Base-by-base conservation (phyloP, 2,113 vertebrate species). In the Amphiprion percula region DNA sequence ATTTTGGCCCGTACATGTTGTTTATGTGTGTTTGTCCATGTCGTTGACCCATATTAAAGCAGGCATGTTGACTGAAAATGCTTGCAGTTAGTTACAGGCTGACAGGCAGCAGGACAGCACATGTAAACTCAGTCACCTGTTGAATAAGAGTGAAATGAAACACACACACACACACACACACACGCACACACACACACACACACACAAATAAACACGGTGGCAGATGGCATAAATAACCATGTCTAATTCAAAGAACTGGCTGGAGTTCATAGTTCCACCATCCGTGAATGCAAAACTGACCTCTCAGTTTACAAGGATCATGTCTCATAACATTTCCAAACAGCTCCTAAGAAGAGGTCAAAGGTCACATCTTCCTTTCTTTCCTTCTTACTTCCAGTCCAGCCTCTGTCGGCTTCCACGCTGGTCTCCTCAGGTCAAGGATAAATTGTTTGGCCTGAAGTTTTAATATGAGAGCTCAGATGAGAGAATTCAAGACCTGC, bases 311-410 rank as follows among this genome's bases (percentile, higher is more conserved):
- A 81, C 83, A 70, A 24, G 26, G 71, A 72, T 86, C 56, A 41
- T 5, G 78, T 86, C 63, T 84, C 73, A 72, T 69, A 83, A 87
- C 62, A 83, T 85, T 89, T 83, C 60, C 33, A 83, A 86, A 85
- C 8, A 61, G 19, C 23, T 50, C 50, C 30, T 52, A n/a, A 41
- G 64, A 56, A 47, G 53, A 19, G 67, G 68, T 82, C 81, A 86
- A 73, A 79, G 77, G 60, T 80, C 54, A 66, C 4, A 2, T 61
- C 12, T 53, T 23, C 28, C 55, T 46, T 39, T 60, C 10, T 55
- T 21, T 10, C 47, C 44, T 16, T 66, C 54, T 16, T 11, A 19
- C 30, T 58, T 65, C 72, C 21, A 15, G 10, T 74, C 56, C 6
- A 26, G 28, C 39, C 4, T n/a, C 0, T 52, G 41, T 53, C 12